A percentile compares a stretch with the other conserved stretches of the same genome.
Evolutionary conservation across 1,140 invertebrate genomes (phyloP).

Genomic region (Elymnias hypermnestra): DNA sequence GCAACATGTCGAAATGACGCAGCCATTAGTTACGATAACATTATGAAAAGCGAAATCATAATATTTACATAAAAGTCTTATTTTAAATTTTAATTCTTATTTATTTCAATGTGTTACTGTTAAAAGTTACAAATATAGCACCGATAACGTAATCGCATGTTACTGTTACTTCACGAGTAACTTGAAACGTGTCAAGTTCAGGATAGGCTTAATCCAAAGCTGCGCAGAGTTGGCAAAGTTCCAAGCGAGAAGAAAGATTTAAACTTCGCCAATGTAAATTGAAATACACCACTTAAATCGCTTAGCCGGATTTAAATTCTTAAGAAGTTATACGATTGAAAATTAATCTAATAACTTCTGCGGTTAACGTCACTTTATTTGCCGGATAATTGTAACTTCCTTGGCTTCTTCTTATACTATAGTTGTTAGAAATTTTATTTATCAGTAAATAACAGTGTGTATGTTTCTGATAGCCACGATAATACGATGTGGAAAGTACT

Average conservation of each 20-base stretch:
- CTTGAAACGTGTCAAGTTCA: background rate
- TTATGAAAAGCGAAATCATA: no score
- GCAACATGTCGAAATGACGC: no score
- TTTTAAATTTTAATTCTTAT: no score
- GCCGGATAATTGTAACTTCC: background rate
- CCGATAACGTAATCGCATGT: background rate
- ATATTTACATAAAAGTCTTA: no score
- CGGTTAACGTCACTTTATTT: background rate
- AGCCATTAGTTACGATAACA: no score
- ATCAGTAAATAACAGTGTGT: no score
- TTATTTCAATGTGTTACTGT: no score
- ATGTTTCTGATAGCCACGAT: no score
- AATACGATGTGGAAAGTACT: no score
- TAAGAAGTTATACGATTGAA: constrained; percentile 8
- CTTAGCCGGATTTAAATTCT: constrained; percentile 15
- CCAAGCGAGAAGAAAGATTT: constrained; percentile 10
- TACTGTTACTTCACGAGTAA: background rate
- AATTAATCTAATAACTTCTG: constrained; percentile 7
- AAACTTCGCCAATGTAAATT: constrained; percentile 12
- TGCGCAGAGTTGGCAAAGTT: constrained; percentile 2
- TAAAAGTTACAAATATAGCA: no score
- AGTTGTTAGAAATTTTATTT: no score
- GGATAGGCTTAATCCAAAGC: background rate
- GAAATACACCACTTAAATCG: constrained; percentile 16
- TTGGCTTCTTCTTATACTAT: no score